Percentiles rank a stretch among this genome's conserved stretches.
Conservation (phyloP, 2,888 invertebrate species). For the Nymphalis urticae region DNA sequence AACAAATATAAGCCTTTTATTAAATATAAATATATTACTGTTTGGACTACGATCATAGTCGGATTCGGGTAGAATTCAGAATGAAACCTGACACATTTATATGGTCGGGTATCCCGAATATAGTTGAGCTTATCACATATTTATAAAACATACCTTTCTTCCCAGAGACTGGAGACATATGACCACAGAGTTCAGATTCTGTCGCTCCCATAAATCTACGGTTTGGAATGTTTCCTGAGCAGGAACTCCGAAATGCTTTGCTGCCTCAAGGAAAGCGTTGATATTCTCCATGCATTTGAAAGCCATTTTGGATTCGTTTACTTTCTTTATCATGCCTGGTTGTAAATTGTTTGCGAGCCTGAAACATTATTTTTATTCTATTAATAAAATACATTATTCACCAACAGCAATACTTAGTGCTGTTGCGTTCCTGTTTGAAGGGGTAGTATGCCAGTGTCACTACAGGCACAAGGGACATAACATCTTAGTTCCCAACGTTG, state of each 20-base stretch:
- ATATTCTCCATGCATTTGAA: conserved; percentile 99
- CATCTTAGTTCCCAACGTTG: no score
- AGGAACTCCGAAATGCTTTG: conserved; percentile 93
- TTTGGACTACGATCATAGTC: no score
- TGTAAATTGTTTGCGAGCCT: conserved; percentile 93
- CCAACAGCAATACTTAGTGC: no score
- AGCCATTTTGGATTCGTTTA: conserved; percentile 94
- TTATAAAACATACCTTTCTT: conserved; percentile 86
- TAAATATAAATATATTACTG: no score
- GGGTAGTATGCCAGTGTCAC: no score
- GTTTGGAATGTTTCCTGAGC: conserved; percentile 98
- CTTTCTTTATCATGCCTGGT: conserved; percentile 93
- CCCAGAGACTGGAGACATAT: conserved; percentile 97
- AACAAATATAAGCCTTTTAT: no score
- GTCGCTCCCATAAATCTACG: conserved; percentile 97
- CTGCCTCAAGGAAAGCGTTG: conserved; percentile 93
- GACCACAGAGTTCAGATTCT: conserved; percentile 97
- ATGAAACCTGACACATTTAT: no score
- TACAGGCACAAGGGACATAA: no score
- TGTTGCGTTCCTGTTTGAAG: no score
- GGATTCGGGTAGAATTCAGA: no score
- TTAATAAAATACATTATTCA: background rate
- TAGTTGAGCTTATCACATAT: background rate
- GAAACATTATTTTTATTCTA: conserved; percentile 50
- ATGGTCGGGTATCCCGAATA: no score